Evolutionary conservation across 2,113 vertebrate genomes (phyloP), one percentile per base, ranked within the genome.

Genomic region (Bujurquina vittata): DNA sequence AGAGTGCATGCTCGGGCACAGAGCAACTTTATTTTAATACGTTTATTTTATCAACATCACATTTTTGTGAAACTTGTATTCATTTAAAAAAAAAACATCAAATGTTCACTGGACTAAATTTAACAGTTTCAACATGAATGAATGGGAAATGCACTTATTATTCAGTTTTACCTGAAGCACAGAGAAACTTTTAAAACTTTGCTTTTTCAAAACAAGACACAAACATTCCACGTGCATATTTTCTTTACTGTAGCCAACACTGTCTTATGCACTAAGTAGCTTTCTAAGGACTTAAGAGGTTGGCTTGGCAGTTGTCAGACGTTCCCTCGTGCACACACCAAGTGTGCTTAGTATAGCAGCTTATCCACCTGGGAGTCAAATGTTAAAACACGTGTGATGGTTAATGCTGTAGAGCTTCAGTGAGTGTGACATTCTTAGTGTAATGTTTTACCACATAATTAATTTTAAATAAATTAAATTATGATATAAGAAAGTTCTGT

Each of bases 331-430:
- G 84, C 61, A 67, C 79, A 59, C 18, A 79, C 26, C 52, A n/a
- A 43, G 81, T 84, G 89, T 76, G 61, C 85, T 84, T 76, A 90
- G 80, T 22, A 52, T 33, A 67, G 61, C 74, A 73, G 91, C 89
- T 94, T 86, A 94, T 89, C 92, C 72, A 65, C 69, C 55, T 33
- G 26, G 49, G 75, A 79, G 80, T 90, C 90, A 89, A 81, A 85
- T 85, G 89, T 79, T 76, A 74, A 12, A 78, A 80, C 91, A 92
- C 79, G 86, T 89, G 90, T 55, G 72, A 58, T 79, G 77, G 83
- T 86, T 76, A 56, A 20, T 43, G 46, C 62, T 52, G 20, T 33
- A 67, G 56, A 31, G 37, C 3, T 10, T 37, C 31, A 76, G 29
- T 22, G 56, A 55, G 49, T 8, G 20, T 58, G 35, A 26, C 20